Conservation (phyloP, 2,113 vertebrate genomes). For the Hucho hucho region DNA sequence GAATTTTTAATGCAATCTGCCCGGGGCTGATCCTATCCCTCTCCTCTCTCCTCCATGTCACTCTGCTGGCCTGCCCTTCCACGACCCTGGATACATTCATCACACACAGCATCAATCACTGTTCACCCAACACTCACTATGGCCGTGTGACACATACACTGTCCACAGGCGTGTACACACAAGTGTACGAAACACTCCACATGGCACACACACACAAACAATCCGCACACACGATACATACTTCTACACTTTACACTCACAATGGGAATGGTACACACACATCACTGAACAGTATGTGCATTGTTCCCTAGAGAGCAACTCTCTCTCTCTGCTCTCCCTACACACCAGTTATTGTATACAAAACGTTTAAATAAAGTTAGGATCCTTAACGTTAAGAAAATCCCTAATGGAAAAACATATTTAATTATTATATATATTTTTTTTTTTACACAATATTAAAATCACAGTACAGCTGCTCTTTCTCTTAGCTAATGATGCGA, state of each 20-base stretch:
- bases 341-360: no score
- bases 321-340: no score
- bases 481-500: no score
- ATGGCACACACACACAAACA: neutral
- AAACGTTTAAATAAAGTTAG: no score
- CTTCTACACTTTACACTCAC: neutral
- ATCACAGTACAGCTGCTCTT: no score
- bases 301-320: neutral
- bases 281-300: neutral
- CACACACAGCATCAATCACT: neutral
- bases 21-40: conserved; percentile 31
- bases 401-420: no score
- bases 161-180: conserved; percentile 31
- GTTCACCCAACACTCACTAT: conserved; percentile 20
- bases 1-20: conserved; percentile 67
- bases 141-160: conserved; percentile 11
- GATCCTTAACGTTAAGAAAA: no score
- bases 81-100: conserved; percentile 6
- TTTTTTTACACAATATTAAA: no score
- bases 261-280: neutral
- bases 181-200: neutral
- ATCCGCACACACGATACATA: neutral
- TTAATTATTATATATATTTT: no score
- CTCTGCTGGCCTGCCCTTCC: neutral
- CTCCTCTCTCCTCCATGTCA: conserved; percentile 9